Conservation (phyloP, 2,797 vertebrate species). For the Tapera naevia region DNA sequence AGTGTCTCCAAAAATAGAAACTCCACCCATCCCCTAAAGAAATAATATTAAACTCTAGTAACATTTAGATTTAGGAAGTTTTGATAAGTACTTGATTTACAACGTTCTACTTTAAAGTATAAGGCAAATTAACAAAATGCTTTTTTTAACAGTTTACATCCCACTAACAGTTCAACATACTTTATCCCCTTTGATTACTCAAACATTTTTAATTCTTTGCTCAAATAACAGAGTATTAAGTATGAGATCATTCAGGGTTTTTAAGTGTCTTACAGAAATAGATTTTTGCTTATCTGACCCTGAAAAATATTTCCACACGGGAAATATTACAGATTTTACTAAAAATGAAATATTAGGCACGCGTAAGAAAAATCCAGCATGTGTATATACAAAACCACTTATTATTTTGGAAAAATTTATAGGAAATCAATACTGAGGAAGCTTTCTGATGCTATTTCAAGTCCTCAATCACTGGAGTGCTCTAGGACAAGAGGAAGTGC, state of each 20-base stretch:
- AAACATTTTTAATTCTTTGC: neutral
- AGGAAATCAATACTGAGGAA: neutral
- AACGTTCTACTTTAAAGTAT: neutral
- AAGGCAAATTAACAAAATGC: neutral
- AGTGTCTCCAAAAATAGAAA: constrained; percentile 18
- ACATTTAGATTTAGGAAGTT: neutral
- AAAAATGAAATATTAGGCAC: neutral
- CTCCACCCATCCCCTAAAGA: neutral
- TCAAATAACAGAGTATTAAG: constrained; percentile 23
- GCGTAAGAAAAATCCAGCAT: neutral
- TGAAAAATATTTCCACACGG: constrained; percentile 27
- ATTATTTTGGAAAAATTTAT: neutral
- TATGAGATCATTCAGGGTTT: constrained; percentile 42
- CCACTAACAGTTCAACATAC: neutral
- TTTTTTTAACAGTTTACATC: neutral
- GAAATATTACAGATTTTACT: neutral
- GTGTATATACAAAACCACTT: neutral
- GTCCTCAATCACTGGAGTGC: neutral
- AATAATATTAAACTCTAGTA: neutral
- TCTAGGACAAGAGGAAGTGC: neutral
- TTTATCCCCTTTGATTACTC: neutral
- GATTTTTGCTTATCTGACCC: constrained; percentile 1
- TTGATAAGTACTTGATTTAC: neutral
- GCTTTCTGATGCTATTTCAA: neutral
- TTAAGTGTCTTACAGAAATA: constrained; percentile 5